Evolutionary conservation across 2,888 invertebrate genomes (phyloP).

Genomic region (Cryptocephalus primarius): DNA sequence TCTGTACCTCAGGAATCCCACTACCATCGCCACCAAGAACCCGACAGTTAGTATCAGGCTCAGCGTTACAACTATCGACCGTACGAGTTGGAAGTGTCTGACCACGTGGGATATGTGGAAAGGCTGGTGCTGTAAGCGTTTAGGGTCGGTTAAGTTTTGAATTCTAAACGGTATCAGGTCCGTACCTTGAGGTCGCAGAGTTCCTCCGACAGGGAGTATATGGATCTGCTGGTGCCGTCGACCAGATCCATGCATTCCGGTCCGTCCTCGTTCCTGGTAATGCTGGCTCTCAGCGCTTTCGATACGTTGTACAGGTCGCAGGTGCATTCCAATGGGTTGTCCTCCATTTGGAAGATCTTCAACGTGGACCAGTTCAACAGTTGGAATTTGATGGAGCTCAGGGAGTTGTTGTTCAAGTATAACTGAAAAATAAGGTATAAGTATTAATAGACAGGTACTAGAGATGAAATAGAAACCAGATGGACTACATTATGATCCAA

Average conservation of each 20-base stretch:
- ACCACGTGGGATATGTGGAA: slow-evolving; percentile 7
- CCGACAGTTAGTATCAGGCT: slow-evolving; percentile 20
- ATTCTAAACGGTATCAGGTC: no score
- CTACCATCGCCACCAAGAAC: slow-evolving; percentile 18
- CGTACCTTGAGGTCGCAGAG: no score
- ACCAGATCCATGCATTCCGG: slow-evolving; percentile 27
- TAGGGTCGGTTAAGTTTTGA: no score
- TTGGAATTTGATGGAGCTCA: slow-evolving; percentile 44
- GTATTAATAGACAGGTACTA: not conserved
- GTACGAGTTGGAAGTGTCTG: slow-evolving; percentile 20
- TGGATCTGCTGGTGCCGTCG: slow-evolving; percentile 10
- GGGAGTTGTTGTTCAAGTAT: slow-evolving; percentile 50
- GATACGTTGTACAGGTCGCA: slow-evolving; percentile 40
- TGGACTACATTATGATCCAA: no score
- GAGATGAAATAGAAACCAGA: no score
- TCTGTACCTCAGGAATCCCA: slow-evolving; percentile 24
- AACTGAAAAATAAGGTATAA: slow-evolving; percentile 35
- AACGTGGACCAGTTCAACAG: slow-evolving; percentile 46
- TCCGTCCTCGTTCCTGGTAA: slow-evolving; percentile 21
- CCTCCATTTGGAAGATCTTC: slow-evolving; percentile 44
- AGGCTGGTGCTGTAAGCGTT: slow-evolving; percentile 3
- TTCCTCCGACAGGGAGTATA: slow-evolving; percentile 17
- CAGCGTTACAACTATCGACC: slow-evolving; percentile 23
- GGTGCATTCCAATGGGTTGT: slow-evolving; percentile 57
- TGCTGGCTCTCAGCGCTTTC: slow-evolving; percentile 16